Base-by-base conservation (phyloP, 2,113 vertebrate genomes). In the Paracanthobrama guichenoti region DNA sequence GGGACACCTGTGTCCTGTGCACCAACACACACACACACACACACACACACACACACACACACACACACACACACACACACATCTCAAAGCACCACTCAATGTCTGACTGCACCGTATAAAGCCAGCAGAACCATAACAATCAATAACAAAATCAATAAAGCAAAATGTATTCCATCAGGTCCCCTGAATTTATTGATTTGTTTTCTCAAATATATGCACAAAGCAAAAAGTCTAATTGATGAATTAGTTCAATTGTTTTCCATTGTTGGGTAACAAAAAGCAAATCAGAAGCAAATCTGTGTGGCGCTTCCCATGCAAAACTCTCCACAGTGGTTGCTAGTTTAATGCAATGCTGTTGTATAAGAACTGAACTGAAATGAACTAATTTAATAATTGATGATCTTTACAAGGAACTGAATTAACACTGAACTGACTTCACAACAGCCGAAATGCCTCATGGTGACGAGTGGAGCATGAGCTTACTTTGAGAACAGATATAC, bases 111-210 rank as follows among this genome's bases (percentile, higher is more conserved):
- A 26, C 18, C 31, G 18, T 55, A 48, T 48, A 22, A 55, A 7
- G 13, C 75, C 22, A 50, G 62, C 79, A 80, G 24, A 80, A 80
- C 16, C 3, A 12, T 26, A n/a, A n/a, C n/a, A n/a, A 53, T 67
- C 79, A 35, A 67, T 80, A 67, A 13, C 73, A 75, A 28, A 67
- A 66, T 80, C 79, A 67, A 80, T 67, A 67, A 6, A 13, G 44
- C 42, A 13, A 80, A 66, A 80, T 22, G 11, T 18, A 64, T 48
- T 66, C 18, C 59, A 64, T 18, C 44, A 50, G 4, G 18, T 67
- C 6, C 26, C 24, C 44, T 66, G 18, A 67, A 67, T 80, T 31
- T 35, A 77, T 57, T 31, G 46, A 75, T 75, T 31, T 64, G 39
- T 31, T 79, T 79, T 79, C 76, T 24, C 35, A 79, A 42, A 78